Base-by-base conservation (phyloP, 2,888 invertebrate species). In the Eupithecia dodoneata region DNA sequence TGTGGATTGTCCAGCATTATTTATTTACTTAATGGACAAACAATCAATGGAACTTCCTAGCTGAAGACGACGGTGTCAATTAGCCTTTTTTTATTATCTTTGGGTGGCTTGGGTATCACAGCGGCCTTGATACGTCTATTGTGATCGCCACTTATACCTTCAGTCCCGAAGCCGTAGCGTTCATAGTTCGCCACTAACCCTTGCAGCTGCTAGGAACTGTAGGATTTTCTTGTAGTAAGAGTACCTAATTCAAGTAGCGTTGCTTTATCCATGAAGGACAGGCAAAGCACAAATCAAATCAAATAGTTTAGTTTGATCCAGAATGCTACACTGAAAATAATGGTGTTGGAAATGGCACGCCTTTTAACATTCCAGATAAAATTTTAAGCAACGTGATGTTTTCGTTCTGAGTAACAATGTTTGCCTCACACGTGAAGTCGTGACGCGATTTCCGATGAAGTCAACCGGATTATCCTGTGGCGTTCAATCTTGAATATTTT, bases 391-490 rank as follows among this genome's bases (percentile, higher is more conserved):
- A 59, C 9, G 18, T 18, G 10, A 59, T 59, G 18, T 59, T 59
- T 59, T 59, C 55, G 1, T 18, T 18, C 59, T 59, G 18, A 18
- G 18, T 18, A 18, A 59, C 59, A 18, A 59, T 59, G 18, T 59
- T 59, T 59, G 18, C 59, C 59, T 59, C 18, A 3, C 9, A 18
- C 55, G 55, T 18, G 59, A 4, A 59, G 9, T 18, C 59, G 18
- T 59, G 59, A 18, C 59, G 10, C 18, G 59, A 59, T 59, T 18
- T 59, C 59, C 59, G 59, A 59, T 59, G 59, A 59, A 59, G 59
- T 6, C 18, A 59, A 59, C 59, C 59, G 18, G 18, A 59, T 59
- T 59, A 59, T 18, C 55, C 59, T 59, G 18, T 59, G 59, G 18
- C 4, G 18, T 18, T 18, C 59, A n/a, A 59, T 59, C 18, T 59